A percentile compares a stretch with the other conserved stretches of the same genome.
Conservation (phyloP, 2,888 invertebrate genomes). For the Acanthoscelides obtectus region DNA sequence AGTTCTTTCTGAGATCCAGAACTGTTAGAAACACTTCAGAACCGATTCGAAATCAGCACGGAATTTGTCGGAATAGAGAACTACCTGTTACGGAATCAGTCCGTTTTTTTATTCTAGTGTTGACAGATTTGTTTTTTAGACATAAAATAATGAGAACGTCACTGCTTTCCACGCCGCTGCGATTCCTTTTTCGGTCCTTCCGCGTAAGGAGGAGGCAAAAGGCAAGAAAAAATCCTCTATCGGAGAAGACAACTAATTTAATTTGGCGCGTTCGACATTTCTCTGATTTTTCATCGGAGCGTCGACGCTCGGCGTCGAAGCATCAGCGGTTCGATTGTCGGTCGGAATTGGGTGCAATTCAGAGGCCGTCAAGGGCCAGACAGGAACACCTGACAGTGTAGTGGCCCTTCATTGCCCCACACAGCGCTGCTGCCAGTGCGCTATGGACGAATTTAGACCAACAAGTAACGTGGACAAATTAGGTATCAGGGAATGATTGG, state of each 20-base stretch:
- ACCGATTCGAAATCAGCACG: too few relatives aligned
- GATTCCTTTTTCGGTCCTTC: not conserved
- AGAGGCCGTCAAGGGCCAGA: slow-evolving; percentile 46
- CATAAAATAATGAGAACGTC: too few relatives aligned
- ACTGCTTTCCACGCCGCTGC: not conserved
- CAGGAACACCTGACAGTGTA: slow-evolving; percentile 49
- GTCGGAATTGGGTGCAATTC: slow-evolving; percentile 43
- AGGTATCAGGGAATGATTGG: not conserved
- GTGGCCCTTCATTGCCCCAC: slow-evolving; percentile 44
- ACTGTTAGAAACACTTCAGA: too few relatives aligned
- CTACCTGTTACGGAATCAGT: too few relatives aligned
- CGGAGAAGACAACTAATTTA: not conserved
- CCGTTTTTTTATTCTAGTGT: too few relatives aligned
- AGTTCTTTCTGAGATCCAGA: too few relatives aligned
- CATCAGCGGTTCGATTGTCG: not conserved
- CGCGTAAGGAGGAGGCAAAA: too few relatives aligned
- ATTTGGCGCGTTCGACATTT: not conserved
- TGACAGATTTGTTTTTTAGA: too few relatives aligned
- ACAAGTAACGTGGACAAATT: not conserved
- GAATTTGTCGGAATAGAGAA: too few relatives aligned
- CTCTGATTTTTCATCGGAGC: not conserved
- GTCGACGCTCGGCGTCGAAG: not conserved
- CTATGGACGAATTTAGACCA: slow-evolving; percentile 42
- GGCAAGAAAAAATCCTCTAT: not conserved
- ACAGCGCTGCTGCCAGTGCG: slow-evolving; percentile 29